Evolutionary conservation across 2,888 invertebrate genomes (phyloP), one percentile per base, ranked within the genome.

Genomic region (Odontocerum albicorne): DNA sequence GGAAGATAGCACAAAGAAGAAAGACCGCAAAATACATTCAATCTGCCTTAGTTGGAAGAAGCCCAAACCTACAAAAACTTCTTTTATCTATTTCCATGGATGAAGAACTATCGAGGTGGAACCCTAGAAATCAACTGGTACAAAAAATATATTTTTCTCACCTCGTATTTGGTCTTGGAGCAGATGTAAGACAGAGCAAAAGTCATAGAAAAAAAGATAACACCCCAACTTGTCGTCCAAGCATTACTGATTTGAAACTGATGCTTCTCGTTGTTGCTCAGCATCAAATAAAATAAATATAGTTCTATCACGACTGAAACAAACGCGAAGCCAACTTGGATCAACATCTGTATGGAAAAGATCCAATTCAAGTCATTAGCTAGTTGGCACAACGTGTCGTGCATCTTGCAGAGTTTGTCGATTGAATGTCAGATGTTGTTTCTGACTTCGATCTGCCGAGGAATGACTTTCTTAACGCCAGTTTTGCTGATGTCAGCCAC

Each of bases 271-370:
- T 55, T 55, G 1, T 27, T 4, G 31, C 55, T 55, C 19, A 59
- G 22, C 55, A 59, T 59, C 35, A 59, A 35, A 36, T 59, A 59
- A 12, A 59, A 45, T 7, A 51, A 52, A 33, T 59, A 59, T 13
- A 59, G 33, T 32, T 55, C 55, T 4, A 40, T 49, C 4, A 55
- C 55, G 27, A 55, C 19, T 2, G 49, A 42, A 1, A 54, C 51
- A 43, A 58, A 58, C 10, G 54, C 19, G 1, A 46, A 38, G 15
- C 55, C 46, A 3, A 43, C 43, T 3, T 20, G 32, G 15, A 54
- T 10, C 12, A 58, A 31, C 8, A 58, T 50, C 12, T 44, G 49
- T 3, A 58, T 4, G 2, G 55, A 42, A 36, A 40, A 58, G 4
- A 58, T 12, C 1, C 32, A 31, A 16, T 54, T 55, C 1, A 58